A percentile compares a stretch with the other conserved stretches of the same genome.
Conservation (phyloP, 2,888 invertebrate species). For the Gymnosoma rotundatum region DNA sequence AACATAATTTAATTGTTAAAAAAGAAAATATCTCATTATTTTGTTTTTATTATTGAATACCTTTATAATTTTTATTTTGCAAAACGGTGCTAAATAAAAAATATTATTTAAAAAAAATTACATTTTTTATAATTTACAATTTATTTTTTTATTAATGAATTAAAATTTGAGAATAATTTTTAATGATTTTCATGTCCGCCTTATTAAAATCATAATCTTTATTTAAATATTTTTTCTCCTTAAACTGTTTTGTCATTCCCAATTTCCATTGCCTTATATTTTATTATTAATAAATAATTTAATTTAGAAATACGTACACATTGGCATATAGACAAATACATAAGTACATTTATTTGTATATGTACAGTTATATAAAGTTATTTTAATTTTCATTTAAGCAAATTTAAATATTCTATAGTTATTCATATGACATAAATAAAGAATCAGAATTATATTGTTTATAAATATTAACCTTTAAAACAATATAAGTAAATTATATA, state of each 20-base stretch:
- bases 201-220: no score
- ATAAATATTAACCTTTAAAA: constrained; percentile 22
- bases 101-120: neutral
- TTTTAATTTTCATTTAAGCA: constrained; percentile 59
- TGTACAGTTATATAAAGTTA: neutral
- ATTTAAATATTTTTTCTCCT: constrained; percentile 3
- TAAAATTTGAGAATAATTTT: no score
- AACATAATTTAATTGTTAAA: constrained; percentile 26
- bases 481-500: constrained; percentile 14
- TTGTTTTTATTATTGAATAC: neutral
- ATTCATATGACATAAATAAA: neutral
- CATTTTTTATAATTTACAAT: neutral
- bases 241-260: constrained; percentile 17
- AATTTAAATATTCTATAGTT: constrained; percentile 8
- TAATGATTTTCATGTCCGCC: no score
- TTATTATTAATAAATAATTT: constrained; percentile 32
- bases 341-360: no score
- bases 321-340: no score
- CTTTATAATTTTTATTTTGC: constrained; percentile 23
- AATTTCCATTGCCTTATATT: constrained; percentile 55
- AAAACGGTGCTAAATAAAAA: constrained; percentile 59
- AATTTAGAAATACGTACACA: neutral
- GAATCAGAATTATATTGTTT: constrained; percentile 40
- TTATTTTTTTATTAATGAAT: neutral
- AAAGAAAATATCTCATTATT: neutral